phyloP scores from a whole-genome alignment of 2,113 vertebrate species.

The Stegastes partitus region DNA sequence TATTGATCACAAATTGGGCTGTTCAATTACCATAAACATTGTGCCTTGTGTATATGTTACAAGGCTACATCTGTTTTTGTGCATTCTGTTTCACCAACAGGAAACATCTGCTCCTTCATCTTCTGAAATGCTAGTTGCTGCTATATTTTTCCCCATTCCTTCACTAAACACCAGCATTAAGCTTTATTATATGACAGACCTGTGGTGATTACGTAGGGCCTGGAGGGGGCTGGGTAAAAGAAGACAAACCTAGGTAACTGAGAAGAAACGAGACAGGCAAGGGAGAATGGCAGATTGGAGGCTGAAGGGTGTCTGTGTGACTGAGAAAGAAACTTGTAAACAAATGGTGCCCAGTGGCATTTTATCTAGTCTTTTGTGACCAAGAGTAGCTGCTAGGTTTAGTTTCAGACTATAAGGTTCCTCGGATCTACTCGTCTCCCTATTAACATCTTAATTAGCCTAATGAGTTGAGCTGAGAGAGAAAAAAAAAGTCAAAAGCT shows the following conservation, averaged over 20 bases:
- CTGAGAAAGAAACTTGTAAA: slow-evolving; percentile 7
- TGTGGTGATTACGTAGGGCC: slow-evolving; percentile 19
- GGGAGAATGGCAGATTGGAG: not conserved
- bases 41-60: not conserved
- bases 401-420: slow-evolving; percentile 42
- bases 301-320: slow-evolving; percentile 25
- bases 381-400: slow-evolving; percentile 21
- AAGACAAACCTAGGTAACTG: slow-evolving; percentile 1
- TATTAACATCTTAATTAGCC: slow-evolving; percentile 70
- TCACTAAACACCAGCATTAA: not conserved
- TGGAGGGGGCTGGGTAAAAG: not conserved
- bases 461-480: slow-evolving; percentile 64
- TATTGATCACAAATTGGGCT: not conserved
- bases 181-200: slow-evolving; percentile 30
- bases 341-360: slow-evolving; percentile 10
- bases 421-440: slow-evolving; percentile 49
- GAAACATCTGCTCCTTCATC: slow-evolving; percentile 23
- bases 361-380: slow-evolving; percentile 14
- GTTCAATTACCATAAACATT: slow-evolving; percentile 4
- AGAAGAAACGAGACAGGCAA: slow-evolving; percentile 3
- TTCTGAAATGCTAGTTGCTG: slow-evolving; percentile 8
- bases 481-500: slow-evolving; percentile 30
- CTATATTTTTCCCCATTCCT: slow-evolving; percentile 10
- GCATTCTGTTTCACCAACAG: slow-evolving; percentile 23
- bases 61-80: slow-evolving; percentile 26